Evolutionary conservation across 2,888 invertebrate genomes (phyloP).

Genomic region (Hanleya hanleyi): DNA sequence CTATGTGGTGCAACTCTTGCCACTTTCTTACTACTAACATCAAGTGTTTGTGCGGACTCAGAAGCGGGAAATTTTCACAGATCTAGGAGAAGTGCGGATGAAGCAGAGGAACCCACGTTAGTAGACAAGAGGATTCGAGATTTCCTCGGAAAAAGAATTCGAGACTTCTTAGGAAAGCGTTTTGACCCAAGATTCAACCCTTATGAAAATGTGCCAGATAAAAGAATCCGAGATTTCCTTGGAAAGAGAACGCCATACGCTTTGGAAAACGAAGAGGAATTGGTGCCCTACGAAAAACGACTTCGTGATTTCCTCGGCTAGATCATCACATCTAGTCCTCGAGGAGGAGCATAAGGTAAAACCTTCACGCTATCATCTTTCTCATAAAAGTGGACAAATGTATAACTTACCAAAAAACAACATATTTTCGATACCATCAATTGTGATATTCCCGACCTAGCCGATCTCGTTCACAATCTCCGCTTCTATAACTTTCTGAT

Average conservation of each 20-base stretch:
- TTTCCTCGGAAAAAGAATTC: conserved; percentile 31
- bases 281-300: neutral
- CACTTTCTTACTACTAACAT: neutral
- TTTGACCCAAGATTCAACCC: conserved; percentile 5
- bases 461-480: too few relatives aligned
- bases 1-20: neutral
- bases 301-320: conserved; percentile 9
- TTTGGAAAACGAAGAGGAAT: neutral
- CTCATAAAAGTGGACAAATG: neutral
- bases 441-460: neutral
- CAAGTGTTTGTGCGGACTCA: neutral
- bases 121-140: conserved; percentile 30
- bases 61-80: conserved; percentile 9
- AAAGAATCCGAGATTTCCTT: conserved; percentile 5
- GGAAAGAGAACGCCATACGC: neutral
- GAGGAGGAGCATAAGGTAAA: neutral
- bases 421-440: conserved; percentile 1
- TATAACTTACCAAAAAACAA: neutral
- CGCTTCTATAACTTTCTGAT: too few relatives aligned
- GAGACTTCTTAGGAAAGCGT: conserved; percentile 27
- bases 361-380: neutral
- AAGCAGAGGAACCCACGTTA: neutral
- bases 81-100: neutral
- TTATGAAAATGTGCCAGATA: conserved; percentile 2
- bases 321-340: neutral